These are phyloP conservation scores for Pagetopsis macropterus DNA, from an alignment of 2,797 vertebrate genomes.

Conservation along the genomic window DNA sequence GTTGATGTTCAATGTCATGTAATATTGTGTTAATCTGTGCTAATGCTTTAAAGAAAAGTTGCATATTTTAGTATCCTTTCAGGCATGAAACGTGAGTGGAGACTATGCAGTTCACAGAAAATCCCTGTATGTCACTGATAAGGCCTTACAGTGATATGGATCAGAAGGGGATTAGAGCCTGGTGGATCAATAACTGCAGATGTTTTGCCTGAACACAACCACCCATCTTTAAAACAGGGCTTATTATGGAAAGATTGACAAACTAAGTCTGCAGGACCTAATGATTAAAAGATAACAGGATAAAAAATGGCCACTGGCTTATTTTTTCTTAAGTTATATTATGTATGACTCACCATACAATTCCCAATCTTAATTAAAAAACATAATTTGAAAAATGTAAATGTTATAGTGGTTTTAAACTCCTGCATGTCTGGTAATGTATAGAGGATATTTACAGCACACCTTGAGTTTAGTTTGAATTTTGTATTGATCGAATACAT, in stretches of 20 bases:
- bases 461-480: background rate
- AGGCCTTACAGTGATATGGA: conserved; percentile 79
- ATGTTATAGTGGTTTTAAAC: background rate
- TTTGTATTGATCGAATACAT: conserved; percentile 33
- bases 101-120: conserved; percentile 58
- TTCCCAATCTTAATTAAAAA: conserved; percentile 14
- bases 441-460: conserved; percentile 11
- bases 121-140: conserved; percentile 83
- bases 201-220: conserved; percentile 68
- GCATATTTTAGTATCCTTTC: conserved; percentile 50
- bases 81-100: conserved; percentile 57
- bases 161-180: conserved; percentile 76
- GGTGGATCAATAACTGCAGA: conserved; percentile 81
- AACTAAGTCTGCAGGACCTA: conserved; percentile 70
- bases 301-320: conserved; percentile 53
- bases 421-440: background rate
- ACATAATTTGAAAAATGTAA: background rate
- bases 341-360: conserved; percentile 45
- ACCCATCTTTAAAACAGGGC: conserved; percentile 66
- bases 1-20: conserved; percentile 1
- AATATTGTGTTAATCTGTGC: conserved; percentile 28
- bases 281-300: conserved; percentile 69
- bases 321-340: conserved; percentile 57
- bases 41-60: conserved; percentile 26
- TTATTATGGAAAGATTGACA: conserved; percentile 69